A percentile compares a stretch with the other conserved stretches of the same genome.
Evolutionary conservation across 2,113 vertebrate species (phyloP).

Genomic region (Toxotes chatareus): DNA sequence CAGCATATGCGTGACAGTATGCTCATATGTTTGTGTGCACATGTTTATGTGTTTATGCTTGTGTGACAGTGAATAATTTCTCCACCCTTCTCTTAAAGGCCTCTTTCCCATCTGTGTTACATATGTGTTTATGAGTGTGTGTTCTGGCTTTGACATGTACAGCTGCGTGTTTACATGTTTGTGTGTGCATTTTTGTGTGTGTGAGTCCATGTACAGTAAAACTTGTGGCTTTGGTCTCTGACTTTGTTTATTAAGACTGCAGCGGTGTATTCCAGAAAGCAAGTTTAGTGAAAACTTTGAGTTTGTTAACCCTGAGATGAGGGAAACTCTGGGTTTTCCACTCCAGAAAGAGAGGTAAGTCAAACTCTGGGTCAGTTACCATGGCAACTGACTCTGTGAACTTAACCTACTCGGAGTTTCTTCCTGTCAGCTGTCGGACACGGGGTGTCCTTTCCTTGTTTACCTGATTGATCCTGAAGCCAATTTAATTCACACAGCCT

Average conservation of each 20-base stretch:
- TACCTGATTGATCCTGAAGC: too few species aligned
- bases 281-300: not conserved
- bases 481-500: not conserved
- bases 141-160: slow-evolving; percentile 21
- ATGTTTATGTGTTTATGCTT: slow-evolving; percentile 37
- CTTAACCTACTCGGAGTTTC: not conserved
- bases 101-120: slow-evolving; percentile 60
- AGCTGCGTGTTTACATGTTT: slow-evolving; percentile 42
- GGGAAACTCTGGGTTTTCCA: not conserved
- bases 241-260: slow-evolving; percentile 39
- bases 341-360: not conserved
- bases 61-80: slow-evolving; percentile 31
- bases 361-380: not conserved
- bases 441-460: too few species aligned
- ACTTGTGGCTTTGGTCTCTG: slow-evolving; percentile 34
- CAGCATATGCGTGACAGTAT: not conserved
- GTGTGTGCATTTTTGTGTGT: slow-evolving; percentile 22
- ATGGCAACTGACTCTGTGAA: not conserved
- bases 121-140: slow-evolving; percentile 63
- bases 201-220: slow-evolving; percentile 36
- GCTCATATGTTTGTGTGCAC: slow-evolving; percentile 18
- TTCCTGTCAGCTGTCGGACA: not conserved
- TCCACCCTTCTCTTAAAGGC: slow-evolving; percentile 12
- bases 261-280: not conserved
- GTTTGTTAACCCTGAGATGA: not conserved